These are phyloP conservation scores for Pteronotus mesoamericanus DNA, from an alignment of 2,797 vertebrate genomes.

Conservation along the genomic window DNA sequence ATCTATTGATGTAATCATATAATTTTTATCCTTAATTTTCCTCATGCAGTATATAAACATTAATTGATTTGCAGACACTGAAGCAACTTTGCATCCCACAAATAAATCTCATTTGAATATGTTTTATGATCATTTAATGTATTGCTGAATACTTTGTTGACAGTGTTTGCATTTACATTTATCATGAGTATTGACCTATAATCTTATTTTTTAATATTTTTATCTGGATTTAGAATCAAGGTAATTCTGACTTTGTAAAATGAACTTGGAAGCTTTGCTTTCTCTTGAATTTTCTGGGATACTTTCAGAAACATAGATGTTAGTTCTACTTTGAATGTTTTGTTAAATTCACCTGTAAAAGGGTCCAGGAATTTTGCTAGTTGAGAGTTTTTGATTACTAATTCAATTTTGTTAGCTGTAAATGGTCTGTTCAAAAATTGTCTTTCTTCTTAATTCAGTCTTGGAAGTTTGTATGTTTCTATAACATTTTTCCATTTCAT, in stretches of 20 bases:
- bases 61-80: too few relatives aligned
- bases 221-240: neutral
- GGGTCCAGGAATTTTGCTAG: neutral
- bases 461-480: neutral
- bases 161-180: too few relatives aligned
- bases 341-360: neutral
- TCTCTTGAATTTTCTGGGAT: neutral
- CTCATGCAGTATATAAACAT: too few relatives aligned
- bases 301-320: neutral
- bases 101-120: too few relatives aligned
- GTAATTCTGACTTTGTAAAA: neutral
- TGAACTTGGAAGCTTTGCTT: neutral
- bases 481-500: neutral
- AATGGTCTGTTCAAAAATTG: neutral
- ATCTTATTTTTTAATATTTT: neutral
- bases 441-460: neutral
- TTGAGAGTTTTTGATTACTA: neutral
- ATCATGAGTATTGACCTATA: neutral
- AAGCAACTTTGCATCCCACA: too few relatives aligned
- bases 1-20: too few relatives aligned
- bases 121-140: too few relatives aligned
- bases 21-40: too few relatives aligned
- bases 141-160: too few relatives aligned
- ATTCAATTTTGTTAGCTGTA: neutral
- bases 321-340: neutral